Evolutionary conservation across 2,888 invertebrate species (phyloP), one percentile per base, ranked within the genome.

Genomic region (Hermaeophaga mercurialis): DNA sequence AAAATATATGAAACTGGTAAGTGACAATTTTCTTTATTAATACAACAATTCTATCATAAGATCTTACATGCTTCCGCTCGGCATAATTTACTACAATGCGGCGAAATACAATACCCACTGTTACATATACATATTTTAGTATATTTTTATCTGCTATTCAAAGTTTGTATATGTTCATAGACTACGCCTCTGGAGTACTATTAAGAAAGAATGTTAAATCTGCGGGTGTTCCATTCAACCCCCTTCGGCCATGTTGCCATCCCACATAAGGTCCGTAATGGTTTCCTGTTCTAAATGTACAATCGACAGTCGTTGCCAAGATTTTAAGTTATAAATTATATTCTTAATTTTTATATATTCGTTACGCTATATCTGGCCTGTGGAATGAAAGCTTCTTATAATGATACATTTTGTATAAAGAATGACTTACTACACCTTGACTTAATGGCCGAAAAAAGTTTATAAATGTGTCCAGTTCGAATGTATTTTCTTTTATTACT

Each of bases 261-360:
- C 52, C 47, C 36, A 53, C 52, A 45, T 56, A 56, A 57, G 52
- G 15, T 31, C 53, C 47, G 45, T 43, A 52, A 56, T 56, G 55
- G 55, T 18, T 31, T 44, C 38, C 45, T 44, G 48, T 44, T 38
- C 26, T 15, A 57, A 57, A 54, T 43, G 28, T 43, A 53, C 46
- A 48, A 58, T 58, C 48, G 58, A 54, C 58, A 54, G 54, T 54
- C 58, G 46, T 54, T 58, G 50, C 41, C 47, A 47, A 47, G 59
- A 56, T 53, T 56, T 52, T 44, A 55, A 31, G 52, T 47, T 53
- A 56, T 56, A 59, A 59, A 59, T 59, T 53, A 45, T 53, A 33
- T 44, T 53, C 52, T 59, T 59, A 54, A 56, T 59, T 59, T 59
- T 49, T 54, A 56, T 56, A 54, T 52, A 53, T 59, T 49, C 53